phyloP scores from a whole-genome alignment of 1,140 invertebrate species.

The Drosophila oshimai region DNA sequence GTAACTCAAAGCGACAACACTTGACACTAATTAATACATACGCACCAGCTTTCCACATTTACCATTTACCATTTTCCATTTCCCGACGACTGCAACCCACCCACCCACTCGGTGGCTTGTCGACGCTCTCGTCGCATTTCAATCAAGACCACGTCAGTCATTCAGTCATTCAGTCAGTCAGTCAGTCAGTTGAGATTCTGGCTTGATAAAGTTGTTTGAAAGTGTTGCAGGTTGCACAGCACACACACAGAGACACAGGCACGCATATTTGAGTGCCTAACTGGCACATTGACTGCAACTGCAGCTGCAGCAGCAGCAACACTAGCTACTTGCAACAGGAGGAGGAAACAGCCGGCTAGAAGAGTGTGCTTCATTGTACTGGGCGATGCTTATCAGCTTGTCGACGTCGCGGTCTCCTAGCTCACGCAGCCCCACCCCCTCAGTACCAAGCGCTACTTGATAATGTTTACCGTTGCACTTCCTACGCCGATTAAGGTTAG shows the following conservation, averaged over 20 bases:
- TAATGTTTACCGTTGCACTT: slow-evolving; percentile 76
- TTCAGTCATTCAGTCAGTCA: slow-evolving; percentile 35
- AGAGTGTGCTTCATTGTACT: slow-evolving; percentile 53
- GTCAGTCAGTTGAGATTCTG: slow-evolving; percentile 54
- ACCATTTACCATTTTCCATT: slow-evolving; percentile 6
- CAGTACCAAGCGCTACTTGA: slow-evolving; percentile 33
- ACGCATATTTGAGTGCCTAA: slow-evolving; percentile 67
- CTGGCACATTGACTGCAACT: slow-evolving; percentile 60
- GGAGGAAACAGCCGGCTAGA: slow-evolving; percentile 9
- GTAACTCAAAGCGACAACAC: slow-evolving; percentile 81
- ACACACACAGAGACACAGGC: slow-evolving; percentile 43
- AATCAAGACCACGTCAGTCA: slow-evolving; percentile 74
- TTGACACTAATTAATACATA: slow-evolving; percentile 81
- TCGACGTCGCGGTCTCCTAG: slow-evolving; percentile 53
- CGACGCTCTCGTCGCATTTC: slow-evolving; percentile 73
- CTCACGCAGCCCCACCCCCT: slow-evolving; percentile 51
- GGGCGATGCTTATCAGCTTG: slow-evolving; percentile 69
- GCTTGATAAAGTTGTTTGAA: slow-evolving; percentile 78
- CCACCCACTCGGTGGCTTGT: slow-evolving; percentile 74
- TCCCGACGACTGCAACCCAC: slow-evolving; percentile 57
- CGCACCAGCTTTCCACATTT: slow-evolving; percentile 38
- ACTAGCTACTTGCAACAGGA: not conserved
- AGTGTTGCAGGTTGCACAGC: slow-evolving; percentile 67
- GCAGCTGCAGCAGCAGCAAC: not conserved
- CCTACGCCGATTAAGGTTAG: slow-evolving; percentile 51